A percentile compares a stretch with the other conserved stretches of the same genome.
These are phyloP conservation scores for Atherinomorus stipes DNA, from an alignment of 2,113 vertebrate genomes.

Conservation along the genomic window DNA sequence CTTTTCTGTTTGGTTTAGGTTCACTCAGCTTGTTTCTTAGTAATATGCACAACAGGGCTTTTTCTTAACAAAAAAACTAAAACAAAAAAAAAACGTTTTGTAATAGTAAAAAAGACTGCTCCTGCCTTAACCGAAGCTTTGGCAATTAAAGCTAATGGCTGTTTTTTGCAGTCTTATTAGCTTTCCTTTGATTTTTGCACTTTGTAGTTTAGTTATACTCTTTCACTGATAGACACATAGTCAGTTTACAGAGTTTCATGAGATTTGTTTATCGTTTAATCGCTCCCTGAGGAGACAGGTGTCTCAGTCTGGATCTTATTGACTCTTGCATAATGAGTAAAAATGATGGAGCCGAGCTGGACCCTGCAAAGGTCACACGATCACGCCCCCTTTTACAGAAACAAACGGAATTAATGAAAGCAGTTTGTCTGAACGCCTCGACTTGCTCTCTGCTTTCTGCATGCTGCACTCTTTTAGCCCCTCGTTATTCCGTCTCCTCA, in stretches of 20 bases:
- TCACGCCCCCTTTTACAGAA: slow-evolving; percentile 88
- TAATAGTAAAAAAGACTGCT: slow-evolving; percentile 26
- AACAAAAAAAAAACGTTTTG: slow-evolving; percentile 28
- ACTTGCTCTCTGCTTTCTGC: slow-evolving; percentile 18
- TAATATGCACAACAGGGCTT: slow-evolving; percentile 2
- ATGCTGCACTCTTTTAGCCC: slow-evolving; percentile 37
- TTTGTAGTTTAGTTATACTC: slow-evolving; percentile 52
- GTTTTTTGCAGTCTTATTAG: slow-evolving; percentile 64
- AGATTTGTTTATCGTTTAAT: slow-evolving; percentile 87
- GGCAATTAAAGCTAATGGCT: slow-evolving; percentile 70
- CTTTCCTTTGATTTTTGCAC: slow-evolving; percentile 39
- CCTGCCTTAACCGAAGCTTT: slow-evolving; percentile 58
- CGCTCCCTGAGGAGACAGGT: slow-evolving; percentile 86
- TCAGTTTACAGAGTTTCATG: slow-evolving; percentile 79
- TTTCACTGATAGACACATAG: slow-evolving; percentile 56
- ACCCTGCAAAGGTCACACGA: slow-evolving; percentile 90
- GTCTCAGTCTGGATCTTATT: slow-evolving; percentile 83
- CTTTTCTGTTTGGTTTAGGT: background rate
- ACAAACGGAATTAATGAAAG: slow-evolving; percentile 89
- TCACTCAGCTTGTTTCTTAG: background rate
- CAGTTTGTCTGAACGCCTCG: slow-evolving; percentile 78
- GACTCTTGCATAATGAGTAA: slow-evolving; percentile 91
- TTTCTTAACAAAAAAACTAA: slow-evolving; percentile 11
- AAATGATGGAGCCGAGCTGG: slow-evolving; percentile 87
- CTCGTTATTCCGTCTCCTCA: slow-evolving; percentile 44